phyloP scores from a whole-genome alignment of 2,113 vertebrate genomes.

The Raja brachyura region DNA sequence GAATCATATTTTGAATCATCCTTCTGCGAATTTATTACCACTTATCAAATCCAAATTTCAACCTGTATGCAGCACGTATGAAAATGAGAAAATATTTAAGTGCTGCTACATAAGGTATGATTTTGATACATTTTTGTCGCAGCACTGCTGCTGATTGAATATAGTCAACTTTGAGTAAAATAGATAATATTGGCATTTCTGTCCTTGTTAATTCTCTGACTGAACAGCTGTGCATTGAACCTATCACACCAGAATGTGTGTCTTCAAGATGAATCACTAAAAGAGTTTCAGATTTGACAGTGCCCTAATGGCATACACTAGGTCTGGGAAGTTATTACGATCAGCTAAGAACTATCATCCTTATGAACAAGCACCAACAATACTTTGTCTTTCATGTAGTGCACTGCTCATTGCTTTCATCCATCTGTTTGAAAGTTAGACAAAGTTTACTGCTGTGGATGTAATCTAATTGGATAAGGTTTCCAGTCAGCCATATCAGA shows the following conservation, averaged over 20 bases:
- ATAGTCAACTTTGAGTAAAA: too few relatives aligned
- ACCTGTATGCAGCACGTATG: too few relatives aligned
- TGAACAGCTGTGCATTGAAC: too few relatives aligned
- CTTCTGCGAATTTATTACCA: background rate
- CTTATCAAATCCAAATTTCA: background rate
- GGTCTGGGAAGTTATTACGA: background rate
- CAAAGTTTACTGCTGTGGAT: background rate
- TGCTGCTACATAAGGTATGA: too few relatives aligned
- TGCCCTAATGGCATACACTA: background rate
- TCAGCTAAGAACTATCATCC: background rate
- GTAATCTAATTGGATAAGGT: background rate
- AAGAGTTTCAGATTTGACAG: background rate
- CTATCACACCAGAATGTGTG: too few relatives aligned
- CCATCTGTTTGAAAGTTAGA: background rate
- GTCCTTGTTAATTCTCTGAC: too few relatives aligned
- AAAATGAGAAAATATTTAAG: too few relatives aligned
- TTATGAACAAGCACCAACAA: background rate
- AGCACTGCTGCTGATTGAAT: too few relatives aligned
- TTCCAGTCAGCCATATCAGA: background rate
- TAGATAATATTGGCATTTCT: too few relatives aligned
- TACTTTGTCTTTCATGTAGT: background rate
- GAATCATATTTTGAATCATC: background rate
- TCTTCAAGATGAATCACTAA: background rate
- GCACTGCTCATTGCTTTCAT: background rate
- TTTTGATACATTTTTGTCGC: too few relatives aligned